Base-by-base conservation (phyloP, 1,140 invertebrate genomes). In the Steinernema feltiae region DNA sequence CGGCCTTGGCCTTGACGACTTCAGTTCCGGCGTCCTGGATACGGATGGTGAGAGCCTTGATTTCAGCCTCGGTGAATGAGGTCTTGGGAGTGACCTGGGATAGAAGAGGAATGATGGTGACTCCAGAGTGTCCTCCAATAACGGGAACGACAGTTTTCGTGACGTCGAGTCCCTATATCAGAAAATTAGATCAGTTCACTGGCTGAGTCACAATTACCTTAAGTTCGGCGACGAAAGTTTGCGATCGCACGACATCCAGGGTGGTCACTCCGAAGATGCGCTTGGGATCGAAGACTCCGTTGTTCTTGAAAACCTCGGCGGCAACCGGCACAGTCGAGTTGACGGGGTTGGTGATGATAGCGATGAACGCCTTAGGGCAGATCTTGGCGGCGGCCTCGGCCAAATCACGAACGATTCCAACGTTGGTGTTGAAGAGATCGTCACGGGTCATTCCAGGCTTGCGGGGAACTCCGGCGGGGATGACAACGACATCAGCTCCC, bases 301-400 rank as follows among this genome's bases (percentile, higher is more conserved):
- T 90, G 87, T 95, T 94, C 88, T 95, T 94, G 78, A 95, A 89
- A 18, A 98, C 92, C 88, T 99, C 97, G 63, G 92, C 91, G 30
- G 94, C 95, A 85, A 99, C 98, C 3, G 97, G 97, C 48, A 99
- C 94, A 77, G 94, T 97, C 73, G 95, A 97, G 88, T 99, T 99
- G 18, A 91, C 95, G 0, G 96, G 97, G 88, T 99, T 99, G 18
- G 95, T 94, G 86, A 99, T 98, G 84, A 99, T 97, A 30, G 92
- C 93, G 78, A 99, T 89, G 73, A 97, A 90, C 31, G 97, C 95
- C 85, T 96, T 94, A 63, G 97, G 97, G 71, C 92, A 91, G 78
- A 91, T 91, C 87, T 93, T 89, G 41, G 94, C 93, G 83, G 91
- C 89, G 21, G 91, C 92, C 76, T 90, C 88, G 3, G 91, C 91